Percentiles rank a stretch among this genome's conserved stretches.
phyloP scores from a whole-genome alignment of 2,113 vertebrate genomes.

The Furnarius figulus region DNA sequence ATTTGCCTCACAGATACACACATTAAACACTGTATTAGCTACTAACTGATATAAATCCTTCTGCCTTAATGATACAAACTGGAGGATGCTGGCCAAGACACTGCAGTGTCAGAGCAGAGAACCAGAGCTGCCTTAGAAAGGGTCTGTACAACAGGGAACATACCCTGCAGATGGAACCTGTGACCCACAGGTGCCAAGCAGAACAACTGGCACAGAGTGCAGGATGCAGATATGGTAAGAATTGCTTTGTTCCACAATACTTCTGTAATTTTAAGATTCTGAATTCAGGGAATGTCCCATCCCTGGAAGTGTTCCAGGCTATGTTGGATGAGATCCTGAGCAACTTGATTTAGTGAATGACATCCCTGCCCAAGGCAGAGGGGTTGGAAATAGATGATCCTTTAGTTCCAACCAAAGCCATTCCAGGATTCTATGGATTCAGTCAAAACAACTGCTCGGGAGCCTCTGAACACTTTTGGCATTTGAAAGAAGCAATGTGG shows the following conservation, averaged over 20 bases:
- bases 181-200: background rate
- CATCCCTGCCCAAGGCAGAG: background rate
- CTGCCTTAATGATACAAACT: background rate
- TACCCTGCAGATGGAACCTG: background rate
- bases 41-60: background rate
- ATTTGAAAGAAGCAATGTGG: background rate
- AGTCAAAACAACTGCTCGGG: background rate
- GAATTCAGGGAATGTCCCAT: background rate
- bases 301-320: background rate
- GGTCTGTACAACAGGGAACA: background rate
- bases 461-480: background rate
- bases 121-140: background rate
- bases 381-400: background rate
- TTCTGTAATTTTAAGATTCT: background rate
- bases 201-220: background rate
- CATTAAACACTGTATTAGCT: background rate
- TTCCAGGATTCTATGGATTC: background rate
- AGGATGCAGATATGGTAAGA: background rate
- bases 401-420: background rate
- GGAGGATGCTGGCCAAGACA: background rate
- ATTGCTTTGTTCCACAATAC: background rate
- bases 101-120: background rate
- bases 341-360: background rate
- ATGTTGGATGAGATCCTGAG: background rate
- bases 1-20: slow-evolving; percentile 43